phyloP scores from a whole-genome alignment of 1,140 invertebrate species.

The Papilio xuthus region DNA sequence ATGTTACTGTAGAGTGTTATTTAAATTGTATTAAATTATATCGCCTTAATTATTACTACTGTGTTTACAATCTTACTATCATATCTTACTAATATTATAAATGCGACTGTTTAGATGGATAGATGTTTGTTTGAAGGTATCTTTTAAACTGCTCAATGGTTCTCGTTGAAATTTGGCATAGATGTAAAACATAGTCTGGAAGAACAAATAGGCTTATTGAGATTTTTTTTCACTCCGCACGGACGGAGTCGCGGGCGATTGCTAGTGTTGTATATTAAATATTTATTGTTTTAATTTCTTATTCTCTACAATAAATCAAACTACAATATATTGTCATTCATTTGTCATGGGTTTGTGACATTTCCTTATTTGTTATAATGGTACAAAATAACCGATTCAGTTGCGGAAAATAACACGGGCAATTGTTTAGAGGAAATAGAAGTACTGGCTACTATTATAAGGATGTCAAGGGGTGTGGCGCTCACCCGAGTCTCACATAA shows the following conservation, averaged over 20 bases:
- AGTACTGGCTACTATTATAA: not conserved
- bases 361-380: slow-evolving; percentile 1
- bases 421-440: slow-evolving; percentile 9
- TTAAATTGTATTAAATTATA: not conserved
- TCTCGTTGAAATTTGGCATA: no score
- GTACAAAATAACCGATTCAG: not conserved
- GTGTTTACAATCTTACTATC: not conserved
- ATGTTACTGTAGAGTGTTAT: not conserved
- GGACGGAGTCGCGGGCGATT: no score
- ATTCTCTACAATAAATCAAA: not conserved
- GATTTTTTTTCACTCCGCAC: no score
- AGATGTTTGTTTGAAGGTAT: no score
- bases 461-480: not conserved
- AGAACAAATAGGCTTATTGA: no score
- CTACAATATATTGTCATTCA: no score
- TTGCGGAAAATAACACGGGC: slow-evolving; percentile 4
- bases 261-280: not conserved
- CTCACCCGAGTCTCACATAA: not conserved
- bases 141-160: no score
- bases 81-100: no score
- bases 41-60: not conserved
- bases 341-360: not conserved
- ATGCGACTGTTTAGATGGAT: no score
- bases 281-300: not conserved
- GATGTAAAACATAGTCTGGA: no score